A percentile compares a stretch with the other conserved stretches of the same genome.
Conservation (phyloP, 2,888 invertebrate species). For the Eristalis tenax region DNA sequence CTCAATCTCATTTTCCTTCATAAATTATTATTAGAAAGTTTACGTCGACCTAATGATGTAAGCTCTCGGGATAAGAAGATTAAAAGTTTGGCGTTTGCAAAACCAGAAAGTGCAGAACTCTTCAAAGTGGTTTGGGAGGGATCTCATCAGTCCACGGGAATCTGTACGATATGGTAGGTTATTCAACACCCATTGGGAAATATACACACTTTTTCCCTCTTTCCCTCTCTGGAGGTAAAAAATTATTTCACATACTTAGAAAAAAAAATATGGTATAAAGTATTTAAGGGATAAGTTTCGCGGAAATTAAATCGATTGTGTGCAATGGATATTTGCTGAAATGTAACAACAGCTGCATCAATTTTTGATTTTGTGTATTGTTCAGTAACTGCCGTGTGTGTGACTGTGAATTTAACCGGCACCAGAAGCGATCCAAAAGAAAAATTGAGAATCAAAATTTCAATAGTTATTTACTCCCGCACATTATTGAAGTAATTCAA, state of each 20-base stretch:
- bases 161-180: background rate
- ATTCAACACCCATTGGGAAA: background rate
- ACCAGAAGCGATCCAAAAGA: no score
- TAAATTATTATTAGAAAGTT: slow-evolving; percentile 1
- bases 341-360: no score
- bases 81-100: background rate
- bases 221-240: background rate
- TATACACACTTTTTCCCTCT: background rate
- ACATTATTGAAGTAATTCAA: no score
- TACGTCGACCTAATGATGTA: background rate
- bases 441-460: no score
- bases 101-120: background rate
- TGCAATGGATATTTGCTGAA: no score
- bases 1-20: background rate
- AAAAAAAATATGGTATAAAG: background rate
- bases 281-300: background rate
- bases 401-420: no score
- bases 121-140: background rate
- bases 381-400: no score
- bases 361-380: no score
- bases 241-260: background rate
- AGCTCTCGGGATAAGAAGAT: background rate
- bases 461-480: no score
- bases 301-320: no score
- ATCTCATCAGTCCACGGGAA: background rate